These are phyloP conservation scores for Philopedon plagiatum DNA, from an alignment of 2,888 invertebrate genomes.

Conservation along the genomic window DNA sequence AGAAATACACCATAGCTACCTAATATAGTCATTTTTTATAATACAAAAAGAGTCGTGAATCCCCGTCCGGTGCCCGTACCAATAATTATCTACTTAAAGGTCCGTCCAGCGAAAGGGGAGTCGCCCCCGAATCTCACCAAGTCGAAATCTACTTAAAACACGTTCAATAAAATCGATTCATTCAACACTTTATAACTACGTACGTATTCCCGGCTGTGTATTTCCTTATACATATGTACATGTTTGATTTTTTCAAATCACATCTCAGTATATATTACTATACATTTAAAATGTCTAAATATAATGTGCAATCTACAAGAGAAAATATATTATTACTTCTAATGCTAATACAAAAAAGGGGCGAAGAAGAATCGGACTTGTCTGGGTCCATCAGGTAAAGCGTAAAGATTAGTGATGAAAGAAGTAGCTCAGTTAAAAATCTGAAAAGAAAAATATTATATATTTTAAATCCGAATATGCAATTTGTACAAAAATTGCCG, in stretches of 20 bases:
- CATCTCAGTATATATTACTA: slow-evolving; percentile 57
- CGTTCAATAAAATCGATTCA: background rate
- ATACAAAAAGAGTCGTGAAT: background rate
- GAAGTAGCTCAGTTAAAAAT: slow-evolving; percentile 57
- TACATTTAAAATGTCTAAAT: slow-evolving; percentile 61
- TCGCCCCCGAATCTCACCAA: background rate
- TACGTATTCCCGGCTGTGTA: background rate
- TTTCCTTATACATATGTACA: slow-evolving; percentile 31
- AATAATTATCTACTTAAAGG: background rate
- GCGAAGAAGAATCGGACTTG: slow-evolving; percentile 54
- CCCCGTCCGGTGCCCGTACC: background rate
- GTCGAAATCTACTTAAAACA: background rate
- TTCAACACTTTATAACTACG: background rate
- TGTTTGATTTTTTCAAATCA: slow-evolving; percentile 41
- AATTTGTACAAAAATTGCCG: no score
- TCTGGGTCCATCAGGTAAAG: slow-evolving; percentile 57
- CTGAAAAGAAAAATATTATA: slow-evolving; percentile 56
- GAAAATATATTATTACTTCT: slow-evolving; percentile 58
- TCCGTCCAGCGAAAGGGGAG: background rate
- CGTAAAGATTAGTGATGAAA: slow-evolving; percentile 61
- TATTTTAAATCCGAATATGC: no score
- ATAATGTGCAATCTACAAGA: slow-evolving; percentile 64
- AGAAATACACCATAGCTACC: slow-evolving; percentile 15
- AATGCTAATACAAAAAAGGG: slow-evolving; percentile 60
- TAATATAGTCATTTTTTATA: background rate